Percentiles rank a stretch among this genome's conserved stretches.
phyloP scores from a whole-genome alignment of 1,140 invertebrate genomes.

The Planococcus citri region DNA sequence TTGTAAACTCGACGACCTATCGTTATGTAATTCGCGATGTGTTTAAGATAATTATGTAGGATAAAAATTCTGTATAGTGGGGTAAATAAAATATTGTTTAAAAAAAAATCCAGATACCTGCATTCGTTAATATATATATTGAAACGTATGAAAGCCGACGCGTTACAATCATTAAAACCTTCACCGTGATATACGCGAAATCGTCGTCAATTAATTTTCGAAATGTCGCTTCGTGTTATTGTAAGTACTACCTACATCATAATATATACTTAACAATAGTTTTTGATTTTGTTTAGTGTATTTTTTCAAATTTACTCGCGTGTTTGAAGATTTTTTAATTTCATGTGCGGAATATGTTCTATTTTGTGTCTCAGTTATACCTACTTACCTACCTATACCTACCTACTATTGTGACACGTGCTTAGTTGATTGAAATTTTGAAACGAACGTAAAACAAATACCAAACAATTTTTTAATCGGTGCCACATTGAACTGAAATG shows the following conservation, averaged over 20 bases:
- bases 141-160: not conserved
- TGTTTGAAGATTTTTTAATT: no score
- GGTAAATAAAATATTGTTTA: not conserved
- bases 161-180: not conserved
- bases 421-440: no score
- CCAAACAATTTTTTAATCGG: no score
- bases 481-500: no score
- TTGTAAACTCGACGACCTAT: not conserved
- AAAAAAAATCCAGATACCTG: not conserved
- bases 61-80: not conserved
- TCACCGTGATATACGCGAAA: not conserved
- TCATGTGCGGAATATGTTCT: no score
- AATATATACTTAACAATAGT: no score
- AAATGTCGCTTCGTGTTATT: not conserved
- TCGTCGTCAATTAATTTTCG: not conserved
- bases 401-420: no score
- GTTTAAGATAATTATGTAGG: slow-evolving; percentile 3
- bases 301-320: not conserved
- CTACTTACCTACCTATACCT: no score
- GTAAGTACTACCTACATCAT: not conserved
- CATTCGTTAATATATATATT: no score
- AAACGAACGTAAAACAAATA: no score
- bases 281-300: not conserved
- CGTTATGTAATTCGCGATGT: not conserved
- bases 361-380: no score